Evolutionary conservation across 2,888 invertebrate genomes (phyloP), one percentile per base, ranked within the genome.

Genomic region (Dione vanillae): DNA sequence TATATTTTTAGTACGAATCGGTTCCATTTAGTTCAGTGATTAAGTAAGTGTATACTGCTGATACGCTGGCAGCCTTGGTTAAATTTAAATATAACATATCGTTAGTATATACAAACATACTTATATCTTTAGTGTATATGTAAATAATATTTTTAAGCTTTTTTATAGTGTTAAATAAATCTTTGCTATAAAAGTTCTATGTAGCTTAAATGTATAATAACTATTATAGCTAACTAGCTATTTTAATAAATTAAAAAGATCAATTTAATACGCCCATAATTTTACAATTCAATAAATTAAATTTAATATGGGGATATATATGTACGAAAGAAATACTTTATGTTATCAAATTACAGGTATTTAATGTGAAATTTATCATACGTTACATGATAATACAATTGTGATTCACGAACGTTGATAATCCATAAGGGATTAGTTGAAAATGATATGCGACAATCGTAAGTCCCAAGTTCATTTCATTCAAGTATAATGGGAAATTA

Each of bases 281-380:
- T n/a, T n/a, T n/a, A n/a, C n/a, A n/a, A n/a, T n/a, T n/a, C n/a
- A n/a, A n/a, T n/a, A n/a, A n/a, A n/a, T n/a, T n/a, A n/a, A n/a
- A n/a, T n/a, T n/a, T n/a, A n/a, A n/a, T n/a, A n/a, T n/a, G n/a
- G n/a, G n/a, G n/a, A n/a, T 20, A 2, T 14, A 20, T n/a, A 43
- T 27, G 11, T n/a, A 54, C 2, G n/a, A 61, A n/a, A 5, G 20
- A 61, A 19, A 20, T 27, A 27, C 8, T 19, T 12, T 43, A 20
- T 41, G 3, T 20, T 59, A 59, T 59, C 20, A 59, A 61, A 43
- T 59, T 41, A 59, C 20, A 59, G 20, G 8, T 14, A 43, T 43
- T 45, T 61, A 35, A 35, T 61, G 45, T 61, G 11, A 61, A 61
- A 35, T 61, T 61, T 61, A 61, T 61, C 45, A 45, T 7, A 16